Evolutionary conservation across 2,888 invertebrate species (phyloP), one percentile per base, ranked within the genome.

Genomic region (Euplagia quadripunctaria): DNA sequence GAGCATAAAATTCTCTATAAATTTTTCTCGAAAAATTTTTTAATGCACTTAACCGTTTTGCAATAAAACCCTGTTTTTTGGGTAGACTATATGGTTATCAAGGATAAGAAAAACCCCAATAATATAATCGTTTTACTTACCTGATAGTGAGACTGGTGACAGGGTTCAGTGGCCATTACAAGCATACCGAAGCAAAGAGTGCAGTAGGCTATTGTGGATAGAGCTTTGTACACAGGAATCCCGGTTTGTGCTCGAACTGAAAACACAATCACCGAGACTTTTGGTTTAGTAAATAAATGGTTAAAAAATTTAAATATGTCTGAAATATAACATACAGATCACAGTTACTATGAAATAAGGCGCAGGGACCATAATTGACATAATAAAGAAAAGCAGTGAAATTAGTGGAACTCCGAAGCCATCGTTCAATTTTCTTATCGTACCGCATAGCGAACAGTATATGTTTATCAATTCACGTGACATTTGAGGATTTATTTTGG

Each of bases 101-200:
- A n/a, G n/a, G n/a, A n/a, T n/a, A n/a, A n/a, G n/a, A n/a, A n/a
- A n/a, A n/a, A n/a, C n/a, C n/a, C n/a, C n/a, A n/a, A n/a, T n/a
- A n/a, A n/a, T 31, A 31, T 31, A 31, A 31, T 31, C 31, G 31
- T 31, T 31, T 1, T 31, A 2, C 31, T 31, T 55, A 68, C 55
- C 67, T 68, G 67, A n/a, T n/a, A 42, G 12, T 68, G 67, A 55
- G n/a, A n/a, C 3, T 17, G 52, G n/a, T 68, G 67, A 55, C 67
- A 55, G n/a, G 67, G 55, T 52, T 68, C 67, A 12, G 42, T 42
- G 11, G 41, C 12, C 6, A 11, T 3, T 8, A 68, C 5, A 5
- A 68, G 52, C 41, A 68, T 52, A 41, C 51, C 51, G 12, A 68
- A 52, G 1, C n/a, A 68, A n/a, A 68, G n/a, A 41, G 5, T 55